Base-by-base conservation (phyloP, 1,140 invertebrate species). In the Drosophila pandora region DNA sequence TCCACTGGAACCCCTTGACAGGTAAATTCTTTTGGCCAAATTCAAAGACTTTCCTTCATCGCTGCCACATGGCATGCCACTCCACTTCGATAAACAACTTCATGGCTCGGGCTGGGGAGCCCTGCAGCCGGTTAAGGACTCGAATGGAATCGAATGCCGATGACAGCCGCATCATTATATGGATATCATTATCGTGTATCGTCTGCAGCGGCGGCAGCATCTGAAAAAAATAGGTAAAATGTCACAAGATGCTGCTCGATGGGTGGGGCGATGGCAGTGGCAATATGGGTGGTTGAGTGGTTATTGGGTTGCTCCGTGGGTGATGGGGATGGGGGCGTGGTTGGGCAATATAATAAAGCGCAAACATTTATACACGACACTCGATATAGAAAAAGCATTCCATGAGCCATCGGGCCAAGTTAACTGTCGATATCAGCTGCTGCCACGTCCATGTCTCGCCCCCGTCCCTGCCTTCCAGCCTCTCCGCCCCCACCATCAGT, bases 101-200 rank as follows among this genome's bases (percentile, higher is more conserved):
- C 52, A 47, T 70, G 64, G 61, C 43, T 47, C n/a, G 49, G 30
- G 21, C 17, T 22, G 21, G 13, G 49, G 53, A 69, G 49, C 7
- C 10, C 34, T 17, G 17, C 17, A 17, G 17, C 34, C 34, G 10
- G 73, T 55, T 67, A 81, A 60, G 79, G 61, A 82, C 71, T 88
- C 76, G 13, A 43, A 13, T 56, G 79, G 64, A 82, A 76, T 88
- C 76, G 61, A 67, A 73, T 82, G 79, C 64, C 69, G 71, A 55
- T 90, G 88, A 90, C 88, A 90, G 88, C 52, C 73, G 72, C 80
- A 90, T 90, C 82, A 90, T 90, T 90, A 90, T 90, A 87, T 90
- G 69, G 82, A 88, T 90, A 90, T 90, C 88, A 87, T 90, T 90
- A 90, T 90, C 72, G 76, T 77, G 79, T 84, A 90, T 84, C 64